Base-by-base conservation (phyloP, 2,113 vertebrate genomes). In the Nannobrachium achirus region DNA sequence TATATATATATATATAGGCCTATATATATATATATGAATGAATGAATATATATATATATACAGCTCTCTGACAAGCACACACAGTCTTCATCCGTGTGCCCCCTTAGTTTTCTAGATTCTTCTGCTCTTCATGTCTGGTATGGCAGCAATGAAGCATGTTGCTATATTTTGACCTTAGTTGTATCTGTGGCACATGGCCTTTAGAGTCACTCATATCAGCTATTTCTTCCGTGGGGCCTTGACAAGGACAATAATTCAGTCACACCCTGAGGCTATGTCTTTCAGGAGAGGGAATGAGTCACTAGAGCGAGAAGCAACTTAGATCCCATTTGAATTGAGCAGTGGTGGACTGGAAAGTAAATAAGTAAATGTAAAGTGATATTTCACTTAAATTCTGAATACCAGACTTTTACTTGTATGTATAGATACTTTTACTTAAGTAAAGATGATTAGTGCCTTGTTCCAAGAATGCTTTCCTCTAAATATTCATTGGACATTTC, bases 251-350 rank as follows among this genome's bases (percentile, higher is more conserved):
- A 10, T 66, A 46, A 51, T 69, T 51, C 0, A 8, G 25, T 40
- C 19, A 18, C 46, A 42, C 67, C 71, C 76, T 57, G 68, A 70
- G 71, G 79, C 68, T 25, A 71, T 18, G 8, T 60, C 64, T 19
- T 72, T 66, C 9, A 39, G 42, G 46, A 20, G 48, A 33, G 59
- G 53, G 63, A 71, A 40, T 5, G n/a, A 60, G 77, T 75, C 64
- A 55, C 18, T 50, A 9, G 40, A 41, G 6, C 9, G 40, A 41
- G n/a, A n/a, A n/a, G n/a, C n/a, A n/a, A n/a, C n/a, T n/a, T n/a
- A n/a, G n/a, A n/a, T n/a, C n/a, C n/a, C n/a, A n/a, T 63, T 73
- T 66, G 16, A 77, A 72, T 60, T 16, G 68, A n/a, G n/a, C n/a
- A n/a, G n/a, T n/a, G n/a, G n/a, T n/a, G n/a, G n/a, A n/a, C n/a